These are phyloP conservation scores for Eulemur rubriventer DNA, from an alignment of 2,797 vertebrate species.

Conservation along the genomic window DNA sequence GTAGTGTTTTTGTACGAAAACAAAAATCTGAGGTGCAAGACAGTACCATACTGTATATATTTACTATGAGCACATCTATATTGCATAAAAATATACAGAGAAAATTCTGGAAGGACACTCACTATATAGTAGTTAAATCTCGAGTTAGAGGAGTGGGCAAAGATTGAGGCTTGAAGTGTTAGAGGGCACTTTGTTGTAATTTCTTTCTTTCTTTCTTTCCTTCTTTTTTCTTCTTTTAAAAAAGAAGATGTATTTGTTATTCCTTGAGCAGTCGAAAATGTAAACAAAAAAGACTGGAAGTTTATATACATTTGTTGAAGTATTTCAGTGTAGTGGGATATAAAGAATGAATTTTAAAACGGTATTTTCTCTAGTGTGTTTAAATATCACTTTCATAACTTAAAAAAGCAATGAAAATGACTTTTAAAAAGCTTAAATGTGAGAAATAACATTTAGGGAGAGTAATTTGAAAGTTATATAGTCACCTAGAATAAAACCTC, in stretches of 20 bases:
- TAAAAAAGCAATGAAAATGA: neutral
- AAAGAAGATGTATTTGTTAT: neutral
- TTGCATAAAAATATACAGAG: neutral
- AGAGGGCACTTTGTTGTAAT: neutral
- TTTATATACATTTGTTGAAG: neutral
- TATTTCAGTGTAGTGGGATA: neutral
- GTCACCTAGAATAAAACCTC: neutral
- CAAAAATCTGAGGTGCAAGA: neutral
- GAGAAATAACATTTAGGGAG: neutral
- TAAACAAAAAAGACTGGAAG: neutral
- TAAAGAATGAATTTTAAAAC: conserved; percentile 34
- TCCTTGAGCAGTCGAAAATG: conserved; percentile 12
- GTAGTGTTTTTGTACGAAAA: neutral
- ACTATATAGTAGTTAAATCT: neutral
- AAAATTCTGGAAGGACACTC: conserved; percentile 2
- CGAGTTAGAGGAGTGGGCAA: neutral
- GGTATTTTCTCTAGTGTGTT: neutral
- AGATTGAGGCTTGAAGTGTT: neutral
- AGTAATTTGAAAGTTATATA: neutral
- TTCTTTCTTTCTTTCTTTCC: neutral
- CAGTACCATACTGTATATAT: neutral
- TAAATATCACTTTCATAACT: neutral
- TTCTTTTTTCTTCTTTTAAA: neutral
- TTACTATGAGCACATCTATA: neutral
- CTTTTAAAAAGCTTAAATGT: neutral